Evolutionary conservation across 2,888 invertebrate species (phyloP), one percentile per base, ranked within the genome.

Genomic region (Harpalus rubripes): DNA sequence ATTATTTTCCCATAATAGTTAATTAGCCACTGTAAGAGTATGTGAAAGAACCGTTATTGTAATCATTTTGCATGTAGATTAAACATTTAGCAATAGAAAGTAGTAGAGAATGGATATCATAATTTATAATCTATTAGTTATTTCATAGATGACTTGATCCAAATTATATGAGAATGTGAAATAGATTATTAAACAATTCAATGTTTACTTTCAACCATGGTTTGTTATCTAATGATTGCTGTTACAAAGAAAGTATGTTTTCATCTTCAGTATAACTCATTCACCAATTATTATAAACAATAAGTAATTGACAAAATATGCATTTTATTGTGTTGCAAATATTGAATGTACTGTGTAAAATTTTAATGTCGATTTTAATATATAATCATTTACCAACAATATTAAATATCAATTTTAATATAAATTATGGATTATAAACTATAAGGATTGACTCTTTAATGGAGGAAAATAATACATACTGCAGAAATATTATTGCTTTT

Each of bases 31-130:
- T 63, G 32, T 15, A 68, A 15, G 68, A 22, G 32, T 15, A 68
- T 68, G 68, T 68, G 68, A 68, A 26, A 68, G n/a, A 68, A 68
- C 8, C n/a, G 8, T 63, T 68, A 32, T 52, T 76, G 39, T 44
- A 41, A 76, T 18, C 39, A 76, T 76, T 76, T 52, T 76, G 76
- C 76, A 76, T 76, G 22, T 52, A 76, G 39, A 76, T 76, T 52
- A 56, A 76, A 52, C 44, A 76, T 76, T 76, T 76, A 52, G 52
- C 52, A 44, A 76, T 52, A 76, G 76, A 76, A 76, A 76, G 76
- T 52, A 76, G 76, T 52, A 32, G 44, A n/a, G 22, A 52, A 22
- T 22, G 22, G 68, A 5, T 68, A 68, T 68, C 22, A 12, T 68
- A 68, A 26, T 68, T 44, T 26, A 39, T 74, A 52, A 52, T 10